Evolutionary conservation across 2,888 invertebrate species (phyloP).

Genomic region (Synanthedon tipuliformis): DNA sequence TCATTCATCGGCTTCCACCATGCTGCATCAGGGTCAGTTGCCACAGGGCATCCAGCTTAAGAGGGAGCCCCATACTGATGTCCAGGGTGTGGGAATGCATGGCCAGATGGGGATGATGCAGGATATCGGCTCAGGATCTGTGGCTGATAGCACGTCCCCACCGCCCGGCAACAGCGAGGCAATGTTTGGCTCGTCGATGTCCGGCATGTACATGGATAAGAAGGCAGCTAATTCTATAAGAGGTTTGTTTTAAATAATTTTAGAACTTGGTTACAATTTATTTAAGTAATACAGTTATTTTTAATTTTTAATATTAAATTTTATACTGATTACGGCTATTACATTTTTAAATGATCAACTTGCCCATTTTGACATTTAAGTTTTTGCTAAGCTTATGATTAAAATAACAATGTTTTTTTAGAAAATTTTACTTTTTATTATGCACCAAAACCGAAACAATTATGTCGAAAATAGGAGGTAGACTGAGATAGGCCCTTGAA

Average conservation of each 20-base stretch:
- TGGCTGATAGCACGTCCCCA: constrained; percentile 73
- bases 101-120: constrained; percentile 51
- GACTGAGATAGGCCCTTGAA: no score
- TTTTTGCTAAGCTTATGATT: no score
- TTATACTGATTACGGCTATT: no score
- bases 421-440: no score
- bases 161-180: constrained; percentile 63
- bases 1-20: constrained; percentile 56
- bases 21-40: constrained; percentile 48
- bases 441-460: no score
- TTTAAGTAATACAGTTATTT: no score
- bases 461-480: no score
- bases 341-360: no score
- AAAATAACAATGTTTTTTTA: no score
- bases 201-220: constrained; percentile 68
- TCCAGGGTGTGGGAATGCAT: constrained; percentile 35
- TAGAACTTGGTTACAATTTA: not conserved
- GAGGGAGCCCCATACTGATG: constrained; percentile 47
- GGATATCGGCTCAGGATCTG: constrained; percentile 38
- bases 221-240: constrained; percentile 75
- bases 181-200: constrained; percentile 56
- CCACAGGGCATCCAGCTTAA: constrained; percentile 50
- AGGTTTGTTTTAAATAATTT: constrained; percentile 49
- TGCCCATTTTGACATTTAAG: no score
- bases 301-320: no score